Evolutionary conservation across 2,888 invertebrate species (phyloP), one percentile per base, ranked within the genome.

Genomic region (Adelognathus sp.): DNA sequence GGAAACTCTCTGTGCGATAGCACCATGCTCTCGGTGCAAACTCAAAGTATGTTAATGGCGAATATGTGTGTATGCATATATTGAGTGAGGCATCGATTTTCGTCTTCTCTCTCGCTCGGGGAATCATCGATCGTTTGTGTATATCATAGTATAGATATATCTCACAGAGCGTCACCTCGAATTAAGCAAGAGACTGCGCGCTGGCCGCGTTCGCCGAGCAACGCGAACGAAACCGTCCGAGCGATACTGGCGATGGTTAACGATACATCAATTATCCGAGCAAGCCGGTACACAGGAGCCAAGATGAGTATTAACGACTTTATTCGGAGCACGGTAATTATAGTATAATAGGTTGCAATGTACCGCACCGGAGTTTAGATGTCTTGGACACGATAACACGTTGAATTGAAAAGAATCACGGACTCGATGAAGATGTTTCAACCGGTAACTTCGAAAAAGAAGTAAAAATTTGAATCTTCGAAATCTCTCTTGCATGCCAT

Each of bases 261-360:
- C 87, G 87, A 87, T 85, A 87, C 88, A 88, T 88, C 88, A 86
- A 88, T 88, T 88, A 79, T 78, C 70, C 70, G 21, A 70, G 18
- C 63, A 14, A 63, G 69, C 46, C 50, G 44, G 60, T 52, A 61
- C 14, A 85, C 85, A 82, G 76, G 18, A 21, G 46, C 21, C 31
- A 29, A 60, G 56, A 41, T 64, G 41, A 18, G 64, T 33, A 84
- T 85, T 84, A 85, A 87, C 86, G 87, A 85, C 85, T 84, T 84
- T 84, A 85, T 85, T 83, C 82, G 46, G 81, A 82, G 76, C 81
- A 81, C 71, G 82, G 78, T 86, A 85, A 87, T 87, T 82, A 84
- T 76, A 73, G 36, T 33, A 75, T 80, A 83, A 73, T 66, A 41
- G 33, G 33, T 31, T 18, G 56, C 50, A 21, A 50, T 50, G n/a